Evolutionary conservation across 2,888 invertebrate species (phyloP).

Genomic region (Archips crataeganus): DNA sequence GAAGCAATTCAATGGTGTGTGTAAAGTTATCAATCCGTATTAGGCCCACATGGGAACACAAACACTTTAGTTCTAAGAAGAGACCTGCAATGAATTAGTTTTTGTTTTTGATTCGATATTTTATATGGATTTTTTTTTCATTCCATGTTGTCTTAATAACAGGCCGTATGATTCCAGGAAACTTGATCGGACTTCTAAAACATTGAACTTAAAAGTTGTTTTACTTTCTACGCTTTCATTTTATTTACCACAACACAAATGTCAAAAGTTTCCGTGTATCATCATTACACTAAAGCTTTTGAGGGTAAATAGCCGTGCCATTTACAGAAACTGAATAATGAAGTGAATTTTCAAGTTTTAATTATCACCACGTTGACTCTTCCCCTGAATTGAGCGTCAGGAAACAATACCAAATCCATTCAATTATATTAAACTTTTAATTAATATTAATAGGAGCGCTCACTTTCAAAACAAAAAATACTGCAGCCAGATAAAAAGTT

Average conservation of each 20-base stretch:
- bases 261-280: conserved; percentile 7
- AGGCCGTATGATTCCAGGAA: conserved; percentile 1
- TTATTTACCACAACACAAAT: conserved; percentile 12
- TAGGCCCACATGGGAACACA: no score
- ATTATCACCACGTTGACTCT: conserved; percentile 76
- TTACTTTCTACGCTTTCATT: conserved; percentile 20
- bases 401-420: conserved; percentile 81
- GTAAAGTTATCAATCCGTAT: no score
- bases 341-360: conserved; percentile 71
- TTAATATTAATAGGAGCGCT: conserved; percentile 85
- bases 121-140: not conserved
- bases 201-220: not conserved
- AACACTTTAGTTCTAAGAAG: no score
- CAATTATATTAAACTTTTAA: conserved; percentile 86
- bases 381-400: conserved; percentile 75
- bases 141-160: conserved; percentile 8
- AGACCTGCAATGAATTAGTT: not conserved
- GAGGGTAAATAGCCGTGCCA: conserved; percentile 61
- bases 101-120: not conserved
- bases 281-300: conserved; percentile 38
- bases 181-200: conserved; percentile 10
- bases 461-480: conserved; percentile 83
- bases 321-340: conserved; percentile 74
- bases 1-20: no score
- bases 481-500: conserved; percentile 81